phyloP scores from a whole-genome alignment of 2,888 invertebrate species.

The Eupithecia inturbata region DNA sequence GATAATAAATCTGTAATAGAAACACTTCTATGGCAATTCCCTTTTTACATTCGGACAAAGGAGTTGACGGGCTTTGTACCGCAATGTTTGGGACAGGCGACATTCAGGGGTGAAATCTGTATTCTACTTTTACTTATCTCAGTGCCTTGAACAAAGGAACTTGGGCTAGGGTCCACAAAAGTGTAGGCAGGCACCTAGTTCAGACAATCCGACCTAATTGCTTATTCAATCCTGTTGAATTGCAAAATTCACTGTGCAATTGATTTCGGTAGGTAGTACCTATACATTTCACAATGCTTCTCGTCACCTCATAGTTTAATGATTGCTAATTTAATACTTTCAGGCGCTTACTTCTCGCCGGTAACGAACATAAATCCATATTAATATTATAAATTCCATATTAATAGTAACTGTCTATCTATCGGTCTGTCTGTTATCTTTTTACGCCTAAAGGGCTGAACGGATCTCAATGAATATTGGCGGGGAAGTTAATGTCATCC shows the following conservation, averaged over 20 bases:
- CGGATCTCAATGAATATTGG: too few relatives aligned
- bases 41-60: conserved; percentile 46
- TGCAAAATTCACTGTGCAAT: neutral
- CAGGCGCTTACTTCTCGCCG: neutral
- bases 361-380: neutral
- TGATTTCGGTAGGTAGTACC: neutral
- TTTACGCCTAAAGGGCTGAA: too few relatives aligned
- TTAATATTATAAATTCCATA: too few relatives aligned
- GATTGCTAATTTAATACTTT: neutral
- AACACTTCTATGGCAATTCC: conserved; percentile 46
- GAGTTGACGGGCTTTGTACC: conserved; percentile 45
- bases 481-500: too few relatives aligned
- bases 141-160: conserved; percentile 7
- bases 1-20: conserved; percentile 46
- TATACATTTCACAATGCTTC: neutral
- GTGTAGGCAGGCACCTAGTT: neutral
- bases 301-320: neutral
- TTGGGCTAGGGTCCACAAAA: neutral
- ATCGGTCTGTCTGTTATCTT: too few relatives aligned
- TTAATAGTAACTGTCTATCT: too few relatives aligned
- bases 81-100: conserved; percentile 17
- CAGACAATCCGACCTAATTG: neutral
- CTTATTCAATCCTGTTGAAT: neutral
- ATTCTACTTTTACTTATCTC: conserved; percentile 13
- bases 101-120: conserved; percentile 20